These are phyloP conservation scores for Cheracebus regulus DNA, from an alignment of 2,797 vertebrate genomes.

Conservation along the genomic window DNA sequence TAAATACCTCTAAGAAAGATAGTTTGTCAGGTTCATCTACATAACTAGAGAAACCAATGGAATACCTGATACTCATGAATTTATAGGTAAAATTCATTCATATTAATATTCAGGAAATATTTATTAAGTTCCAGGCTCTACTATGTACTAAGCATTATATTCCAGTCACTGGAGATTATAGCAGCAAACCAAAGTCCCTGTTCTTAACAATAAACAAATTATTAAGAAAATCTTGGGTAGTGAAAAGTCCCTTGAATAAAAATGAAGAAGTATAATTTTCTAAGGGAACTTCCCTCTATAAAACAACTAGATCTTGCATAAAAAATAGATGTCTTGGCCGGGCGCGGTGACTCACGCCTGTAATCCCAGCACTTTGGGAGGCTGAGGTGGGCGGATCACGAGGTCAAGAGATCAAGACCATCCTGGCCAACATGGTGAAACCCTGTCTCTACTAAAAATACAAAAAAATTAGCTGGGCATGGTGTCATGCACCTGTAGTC, in stretches of 20 bases:
- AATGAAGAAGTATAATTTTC: not conserved
- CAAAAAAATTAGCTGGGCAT: too few species aligned
- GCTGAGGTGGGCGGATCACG: too few species aligned
- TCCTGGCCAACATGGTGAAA: too few species aligned
- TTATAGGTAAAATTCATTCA: not conserved
- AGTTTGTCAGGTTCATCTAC: not conserved
- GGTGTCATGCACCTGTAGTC: too few species aligned
- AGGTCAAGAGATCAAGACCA: too few species aligned
- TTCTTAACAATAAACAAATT: not conserved
- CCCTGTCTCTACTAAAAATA: too few species aligned
- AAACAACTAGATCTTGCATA: not conserved
- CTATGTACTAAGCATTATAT: not conserved
- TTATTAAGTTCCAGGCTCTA: not conserved
- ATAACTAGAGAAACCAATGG: not conserved
- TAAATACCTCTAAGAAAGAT: not conserved
- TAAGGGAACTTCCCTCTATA: not conserved
- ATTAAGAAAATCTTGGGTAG: not conserved
- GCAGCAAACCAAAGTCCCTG: not conserved
- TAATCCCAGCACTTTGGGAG: too few species aligned
- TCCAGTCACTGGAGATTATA: not conserved
- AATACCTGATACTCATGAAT: not conserved
- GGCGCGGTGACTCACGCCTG: too few species aligned
- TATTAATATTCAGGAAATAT: not conserved
- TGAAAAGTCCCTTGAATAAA: not conserved
- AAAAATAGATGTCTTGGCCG: not conserved